Conservation (phyloP, 2,113 vertebrate genomes). For the Sphaerodactylus townsendi region DNA sequence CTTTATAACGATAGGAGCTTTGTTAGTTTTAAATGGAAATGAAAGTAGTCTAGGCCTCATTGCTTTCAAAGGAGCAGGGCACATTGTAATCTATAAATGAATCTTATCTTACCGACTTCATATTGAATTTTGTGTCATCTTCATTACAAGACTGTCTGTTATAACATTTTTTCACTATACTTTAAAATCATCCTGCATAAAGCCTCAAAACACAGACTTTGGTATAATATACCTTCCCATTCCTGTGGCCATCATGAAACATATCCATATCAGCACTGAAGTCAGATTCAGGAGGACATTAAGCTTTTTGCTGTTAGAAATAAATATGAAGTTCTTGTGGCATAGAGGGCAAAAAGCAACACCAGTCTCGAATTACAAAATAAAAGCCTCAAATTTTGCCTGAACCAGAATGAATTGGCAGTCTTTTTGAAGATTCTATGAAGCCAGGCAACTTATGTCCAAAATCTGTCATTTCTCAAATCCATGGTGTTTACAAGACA, state of each 20-base stretch:
- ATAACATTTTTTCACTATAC: background rate
- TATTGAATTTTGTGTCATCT: conserved; percentile 50
- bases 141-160: background rate
- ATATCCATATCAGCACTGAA: conserved; percentile 6
- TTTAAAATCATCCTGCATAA: background rate
- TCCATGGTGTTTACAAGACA: background rate
- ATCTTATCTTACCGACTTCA: conserved; percentile 39
- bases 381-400: background rate
- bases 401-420: background rate
- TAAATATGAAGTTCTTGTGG: background rate
- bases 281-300: background rate
- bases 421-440: background rate
- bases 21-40: conserved; percentile 52
- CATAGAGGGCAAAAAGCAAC: background rate
- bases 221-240: background rate
- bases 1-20: conserved; percentile 60
- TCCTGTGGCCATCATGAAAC: conserved; percentile 52
- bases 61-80: background rate
- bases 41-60: background rate
- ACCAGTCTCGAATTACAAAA: background rate
- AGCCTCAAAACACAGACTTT: conserved; percentile 38
- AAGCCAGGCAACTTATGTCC: background rate
- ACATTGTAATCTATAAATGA: conserved; percentile 7
- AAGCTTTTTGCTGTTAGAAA: conserved; percentile 40
- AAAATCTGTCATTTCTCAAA: background rate